Evolutionary conservation across 2,797 vertebrate genomes (phyloP).

Genomic region (Acestrorhynchus altus): DNA sequence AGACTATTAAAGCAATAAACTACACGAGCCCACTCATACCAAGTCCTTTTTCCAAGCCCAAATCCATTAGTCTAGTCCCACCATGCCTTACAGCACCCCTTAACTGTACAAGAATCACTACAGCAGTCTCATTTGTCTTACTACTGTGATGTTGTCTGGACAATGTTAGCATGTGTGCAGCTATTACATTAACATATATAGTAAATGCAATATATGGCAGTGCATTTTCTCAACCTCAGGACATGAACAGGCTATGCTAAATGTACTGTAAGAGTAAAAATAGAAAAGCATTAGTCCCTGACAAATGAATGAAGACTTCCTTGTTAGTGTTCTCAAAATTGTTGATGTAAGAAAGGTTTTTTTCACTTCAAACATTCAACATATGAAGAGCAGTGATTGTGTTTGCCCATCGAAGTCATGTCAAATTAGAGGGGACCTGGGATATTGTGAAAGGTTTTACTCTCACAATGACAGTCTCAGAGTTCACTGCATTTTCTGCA

Average conservation of each 20-base stretch:
- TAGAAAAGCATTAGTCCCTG: background rate
- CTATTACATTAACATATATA: background rate
- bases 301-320: background rate
- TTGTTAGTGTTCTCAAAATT: slow-evolving; percentile 14
- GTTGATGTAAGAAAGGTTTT: slow-evolving; percentile 25
- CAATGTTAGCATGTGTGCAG: background rate
- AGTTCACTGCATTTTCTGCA: background rate
- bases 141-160: background rate
- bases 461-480: background rate
- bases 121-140: background rate
- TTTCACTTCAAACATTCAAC: background rate
- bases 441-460: background rate
- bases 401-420: slow-evolving; percentile 30
- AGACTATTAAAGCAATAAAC: background rate
- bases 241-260: background rate
- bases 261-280: background rate
- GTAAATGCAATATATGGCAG: too few relatives aligned
- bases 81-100: too few relatives aligned
- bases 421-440: background rate
- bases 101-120: too few relatives aligned
- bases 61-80: too few relatives aligned
- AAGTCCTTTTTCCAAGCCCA: too few relatives aligned
- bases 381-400: background rate
- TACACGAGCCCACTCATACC: background rate
- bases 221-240: too few relatives aligned